Conservation (phyloP, 2,888 invertebrate genomes). For the Aspidiotus destructor region DNA sequence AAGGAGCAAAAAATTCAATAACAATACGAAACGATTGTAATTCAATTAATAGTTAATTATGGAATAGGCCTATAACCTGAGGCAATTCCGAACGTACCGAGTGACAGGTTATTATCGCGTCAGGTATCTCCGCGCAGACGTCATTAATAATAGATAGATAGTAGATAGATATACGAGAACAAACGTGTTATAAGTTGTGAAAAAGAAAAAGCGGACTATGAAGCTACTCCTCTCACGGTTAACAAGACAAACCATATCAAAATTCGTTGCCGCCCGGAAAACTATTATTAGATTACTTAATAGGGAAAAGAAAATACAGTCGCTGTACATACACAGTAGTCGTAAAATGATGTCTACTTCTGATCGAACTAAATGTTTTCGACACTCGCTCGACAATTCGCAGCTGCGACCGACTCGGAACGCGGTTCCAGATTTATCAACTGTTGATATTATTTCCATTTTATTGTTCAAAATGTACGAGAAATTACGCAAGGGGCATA, state of each 20-base stretch:
- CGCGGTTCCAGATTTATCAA: too few relatives aligned
- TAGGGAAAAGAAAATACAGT: conserved; percentile 1
- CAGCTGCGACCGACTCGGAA: too few relatives aligned
- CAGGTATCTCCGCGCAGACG: conserved; percentile 8
- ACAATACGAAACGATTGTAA: background rate
- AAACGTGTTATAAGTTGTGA: conserved; percentile 3
- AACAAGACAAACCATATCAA: conserved; percentile 5
- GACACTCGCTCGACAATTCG: background rate
- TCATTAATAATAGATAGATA: conserved; percentile 6
- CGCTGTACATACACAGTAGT: background rate
- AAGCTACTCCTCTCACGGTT: background rate
- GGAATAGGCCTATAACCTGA: conserved; percentile 4
- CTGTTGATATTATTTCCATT: too few relatives aligned
- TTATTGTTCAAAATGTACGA: too few relatives aligned
- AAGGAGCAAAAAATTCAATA: too few relatives aligned
- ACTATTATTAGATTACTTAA: conserved; percentile 19
- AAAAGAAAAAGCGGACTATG: conserved; percentile 1
- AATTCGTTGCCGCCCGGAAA: conserved; percentile 12
- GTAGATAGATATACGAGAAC: too few relatives aligned
- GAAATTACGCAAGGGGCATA: too few relatives aligned
- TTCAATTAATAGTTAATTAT: conserved; percentile 15
- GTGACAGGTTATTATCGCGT: conserved; percentile 14
- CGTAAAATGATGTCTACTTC: conserved; percentile 1
- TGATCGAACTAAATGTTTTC: conserved; percentile 2
- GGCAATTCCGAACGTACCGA: background rate